Base-by-base conservation (phyloP, 2,113 vertebrate species). In the Hippocampus comes region DNA sequence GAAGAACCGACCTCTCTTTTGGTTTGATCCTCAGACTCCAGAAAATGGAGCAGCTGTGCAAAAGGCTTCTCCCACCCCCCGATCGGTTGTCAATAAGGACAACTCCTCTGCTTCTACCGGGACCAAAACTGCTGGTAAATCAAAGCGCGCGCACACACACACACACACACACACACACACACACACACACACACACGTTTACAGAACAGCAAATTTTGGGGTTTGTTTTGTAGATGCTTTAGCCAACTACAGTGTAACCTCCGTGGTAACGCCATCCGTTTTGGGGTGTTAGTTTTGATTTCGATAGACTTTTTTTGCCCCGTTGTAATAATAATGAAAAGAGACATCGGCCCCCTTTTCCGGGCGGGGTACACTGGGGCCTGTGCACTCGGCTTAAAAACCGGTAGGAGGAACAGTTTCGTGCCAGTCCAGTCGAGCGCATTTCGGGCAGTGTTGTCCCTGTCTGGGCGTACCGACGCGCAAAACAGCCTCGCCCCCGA, bases 41-140 rank as follows among this genome's bases (percentile, higher is more conserved):
- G 90, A 92, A 72, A 89, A 87, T 46, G 76, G 75, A 12, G 64
- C 76, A 6, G 92, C 95, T 25, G 95, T 93, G 83, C 86, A 87
- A 74, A 94, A 92, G 81, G 83, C 88, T 64, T 87, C 83, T 0
- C 68, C 87, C 25, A 67, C 81, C 12, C 63, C 85, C 7, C 82
- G 84, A 41, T 61, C 84, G 10, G 71, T 90, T 0, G 81, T 90
- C 9, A 85, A 89, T 27, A 97, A 95, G 87, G 75, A 90, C 0
- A 71, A 84, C 0, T 88, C 89, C 27, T 82, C 72, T 64, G 82
- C 66, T 0, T 15, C 81, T 1, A 73, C 84, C 80, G 78, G 91
- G 17, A 76, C 81, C 1, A 86, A 90, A 4, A 67, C 88, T 0
- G 75, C 92, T 11, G 82, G 93, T 18, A 78, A 66, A 7, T 49